These are phyloP conservation scores for Platalea minor DNA, from an alignment of 2,797 vertebrate species.

Conservation along the genomic window DNA sequence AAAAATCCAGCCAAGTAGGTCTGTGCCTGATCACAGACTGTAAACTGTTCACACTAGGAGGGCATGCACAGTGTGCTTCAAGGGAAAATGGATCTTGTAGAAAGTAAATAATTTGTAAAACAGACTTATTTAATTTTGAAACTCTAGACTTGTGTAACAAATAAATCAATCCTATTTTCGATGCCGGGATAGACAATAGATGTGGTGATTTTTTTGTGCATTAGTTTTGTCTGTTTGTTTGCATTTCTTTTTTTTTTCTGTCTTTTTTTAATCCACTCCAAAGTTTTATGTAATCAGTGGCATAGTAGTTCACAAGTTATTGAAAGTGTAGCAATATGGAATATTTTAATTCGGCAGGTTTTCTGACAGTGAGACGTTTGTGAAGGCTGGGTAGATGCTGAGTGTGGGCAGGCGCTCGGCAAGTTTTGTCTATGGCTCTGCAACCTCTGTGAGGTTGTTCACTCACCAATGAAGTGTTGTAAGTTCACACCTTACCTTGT, in stretches of 20 bases:
- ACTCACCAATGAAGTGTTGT: background rate
- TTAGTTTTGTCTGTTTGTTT: background rate
- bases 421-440: background rate
- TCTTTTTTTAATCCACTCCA: background rate
- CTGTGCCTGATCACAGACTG: conserved; percentile 46
- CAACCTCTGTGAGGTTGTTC: background rate
- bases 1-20: conserved; percentile 2
- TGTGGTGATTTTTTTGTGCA: background rate
- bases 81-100: conserved; percentile 50
- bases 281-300: background rate
- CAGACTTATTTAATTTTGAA: conserved; percentile 65
- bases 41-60: conserved; percentile 34
- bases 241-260: background rate
- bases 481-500: background rate
- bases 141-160: conserved; percentile 7
- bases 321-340: background rate
- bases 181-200: background rate
- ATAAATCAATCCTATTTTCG: background rate
- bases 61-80: conserved; percentile 42
- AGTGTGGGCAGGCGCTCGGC: accelerated
- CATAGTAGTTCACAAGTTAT: background rate
- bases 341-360: background rate
- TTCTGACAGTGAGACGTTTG: background rate
- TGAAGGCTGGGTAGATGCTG: background rate
- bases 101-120: conserved; percentile 67